Evolutionary conservation across 2,113 vertebrate genomes (phyloP).

Genomic region (Tupaia tana): DNA sequence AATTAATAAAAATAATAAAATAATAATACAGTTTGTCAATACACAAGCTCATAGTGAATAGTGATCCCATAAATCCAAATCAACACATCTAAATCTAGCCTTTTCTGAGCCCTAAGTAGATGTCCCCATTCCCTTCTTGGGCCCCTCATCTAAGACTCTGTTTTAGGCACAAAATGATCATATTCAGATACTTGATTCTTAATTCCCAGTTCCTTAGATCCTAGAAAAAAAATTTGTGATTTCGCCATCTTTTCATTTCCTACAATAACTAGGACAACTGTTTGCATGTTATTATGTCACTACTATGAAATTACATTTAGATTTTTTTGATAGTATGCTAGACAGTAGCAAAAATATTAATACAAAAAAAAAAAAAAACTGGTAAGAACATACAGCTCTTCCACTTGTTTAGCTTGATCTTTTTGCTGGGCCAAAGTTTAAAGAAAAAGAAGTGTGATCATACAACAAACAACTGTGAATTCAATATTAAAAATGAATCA

Average conservation of each 20-base stretch:
- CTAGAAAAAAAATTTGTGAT: neutral
- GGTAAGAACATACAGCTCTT: neutral
- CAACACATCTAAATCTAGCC: neutral
- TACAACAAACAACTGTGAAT: neutral
- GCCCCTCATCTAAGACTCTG: neutral
- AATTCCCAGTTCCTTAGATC: neutral
- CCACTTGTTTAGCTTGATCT: neutral
- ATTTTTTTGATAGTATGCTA: neutral
- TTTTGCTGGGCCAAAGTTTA: neutral
- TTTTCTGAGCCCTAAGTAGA: neutral
- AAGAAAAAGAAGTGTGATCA: neutral
- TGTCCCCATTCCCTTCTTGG: neutral
- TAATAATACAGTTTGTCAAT: neutral
- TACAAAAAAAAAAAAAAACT: slow-evolving; percentile 7
- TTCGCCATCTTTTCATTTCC: neutral
- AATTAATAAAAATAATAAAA: too few relatives aligned
- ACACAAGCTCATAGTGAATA: neutral
- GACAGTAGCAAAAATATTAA: neutral
- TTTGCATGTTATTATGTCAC: neutral
- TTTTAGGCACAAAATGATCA: neutral
- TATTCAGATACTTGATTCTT: neutral
- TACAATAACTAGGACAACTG: neutral
- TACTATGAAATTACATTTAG: neutral
- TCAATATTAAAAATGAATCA: slow-evolving; percentile 43
- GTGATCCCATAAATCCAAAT: neutral